Conservation (phyloP, 2,113 vertebrate species). For the Willisornis vidua region DNA sequence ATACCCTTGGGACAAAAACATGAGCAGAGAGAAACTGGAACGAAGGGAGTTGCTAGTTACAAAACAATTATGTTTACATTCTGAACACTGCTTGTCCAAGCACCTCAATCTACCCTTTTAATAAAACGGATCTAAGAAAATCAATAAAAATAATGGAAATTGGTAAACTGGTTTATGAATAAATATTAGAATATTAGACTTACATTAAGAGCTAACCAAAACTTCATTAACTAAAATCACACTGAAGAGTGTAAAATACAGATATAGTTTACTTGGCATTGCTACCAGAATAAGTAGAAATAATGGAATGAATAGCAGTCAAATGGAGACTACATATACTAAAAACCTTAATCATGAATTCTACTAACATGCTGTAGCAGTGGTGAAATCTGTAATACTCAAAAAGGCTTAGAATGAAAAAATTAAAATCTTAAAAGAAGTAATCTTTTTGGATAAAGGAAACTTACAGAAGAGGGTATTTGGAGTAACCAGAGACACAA, state of each 20-base stretch:
- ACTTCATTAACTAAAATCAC: background rate
- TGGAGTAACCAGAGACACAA: background rate
- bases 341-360: background rate
- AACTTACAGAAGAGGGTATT: background rate
- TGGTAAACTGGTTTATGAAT: background rate
- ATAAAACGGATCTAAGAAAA: background rate
- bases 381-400: background rate
- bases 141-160: background rate
- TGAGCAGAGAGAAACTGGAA: background rate
- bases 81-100: background rate
- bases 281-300: background rate
- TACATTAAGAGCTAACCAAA: background rate
- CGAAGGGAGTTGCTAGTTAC: background rate
- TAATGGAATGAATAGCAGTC: background rate
- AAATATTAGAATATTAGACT: background rate
- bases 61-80: background rate
- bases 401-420: background rate
- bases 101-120: background rate
- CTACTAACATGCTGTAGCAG: background rate
- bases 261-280: background rate
- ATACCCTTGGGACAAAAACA: background rate
- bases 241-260: background rate
- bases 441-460: background rate
- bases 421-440: background rate
- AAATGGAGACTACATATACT: background rate